Conservation (phyloP, 2,113 vertebrate genomes). For the Cavia porcellus region DNA sequence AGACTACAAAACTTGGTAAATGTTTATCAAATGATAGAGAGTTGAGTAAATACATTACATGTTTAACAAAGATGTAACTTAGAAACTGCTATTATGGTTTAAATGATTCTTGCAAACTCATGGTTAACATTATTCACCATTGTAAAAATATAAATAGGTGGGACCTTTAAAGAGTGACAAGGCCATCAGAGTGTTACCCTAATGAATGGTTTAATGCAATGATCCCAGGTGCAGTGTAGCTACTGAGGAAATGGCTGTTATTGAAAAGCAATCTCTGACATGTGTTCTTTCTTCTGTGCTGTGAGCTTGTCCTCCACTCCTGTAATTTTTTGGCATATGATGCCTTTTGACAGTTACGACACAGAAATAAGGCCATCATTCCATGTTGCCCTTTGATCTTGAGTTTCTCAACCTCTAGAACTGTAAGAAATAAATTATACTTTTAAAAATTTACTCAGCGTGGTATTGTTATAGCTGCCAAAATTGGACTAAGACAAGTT, state of each 20-base stretch:
- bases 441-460: neutral
- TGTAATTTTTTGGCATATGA: neutral
- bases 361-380: neutral
- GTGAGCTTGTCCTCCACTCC: neutral
- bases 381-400: neutral
- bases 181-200: neutral
- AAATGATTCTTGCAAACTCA: neutral
- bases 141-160: neutral
- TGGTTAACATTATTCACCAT: neutral
- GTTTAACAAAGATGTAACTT: neutral
- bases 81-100: neutral
- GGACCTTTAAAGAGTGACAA: neutral
- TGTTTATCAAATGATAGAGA: neutral
- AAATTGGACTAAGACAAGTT: neutral
- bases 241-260: neutral
- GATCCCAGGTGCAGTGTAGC: neutral
- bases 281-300: neutral
- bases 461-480: neutral
- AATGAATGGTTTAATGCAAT: neutral
- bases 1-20: neutral
- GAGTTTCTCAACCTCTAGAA: neutral
- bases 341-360: neutral
- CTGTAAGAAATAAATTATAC: neutral
- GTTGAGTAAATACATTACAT: constrained; percentile 13
- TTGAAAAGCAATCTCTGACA: neutral